A percentile compares a stretch with the other conserved stretches of the same genome.
phyloP scores from a whole-genome alignment of 2,113 vertebrate genomes.

The Panthera tigris region DNA sequence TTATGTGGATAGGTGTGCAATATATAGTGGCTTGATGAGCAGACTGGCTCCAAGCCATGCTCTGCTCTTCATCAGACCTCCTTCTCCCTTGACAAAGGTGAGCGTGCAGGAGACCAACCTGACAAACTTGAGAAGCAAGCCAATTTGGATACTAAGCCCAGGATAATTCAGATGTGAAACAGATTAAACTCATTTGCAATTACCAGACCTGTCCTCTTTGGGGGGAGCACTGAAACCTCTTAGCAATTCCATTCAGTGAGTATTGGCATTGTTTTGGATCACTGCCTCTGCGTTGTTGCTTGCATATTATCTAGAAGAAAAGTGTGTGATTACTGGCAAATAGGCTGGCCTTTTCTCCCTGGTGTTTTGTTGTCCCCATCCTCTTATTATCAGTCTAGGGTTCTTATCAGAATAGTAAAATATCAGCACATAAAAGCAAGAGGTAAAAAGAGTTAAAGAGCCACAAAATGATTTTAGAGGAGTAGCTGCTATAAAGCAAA shows the following conservation, averaged over 20 bases:
- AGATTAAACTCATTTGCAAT: conserved; percentile 69
- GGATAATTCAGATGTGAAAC: conserved; percentile 58
- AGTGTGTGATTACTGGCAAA: conserved; percentile 55
- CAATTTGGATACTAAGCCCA: conserved; percentile 3
- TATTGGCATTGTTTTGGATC: conserved; percentile 61
- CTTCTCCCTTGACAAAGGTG: background rate
- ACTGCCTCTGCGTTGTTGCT: conserved; percentile 1
- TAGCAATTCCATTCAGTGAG: conserved; percentile 40
- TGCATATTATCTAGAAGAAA: conserved; percentile 38
- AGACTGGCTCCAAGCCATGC: background rate
- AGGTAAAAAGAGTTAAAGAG: background rate
- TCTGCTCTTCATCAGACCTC: background rate
- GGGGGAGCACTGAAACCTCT: background rate
- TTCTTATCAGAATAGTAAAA: conserved; percentile 30
- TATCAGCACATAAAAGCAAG: background rate
- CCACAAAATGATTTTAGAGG: background rate
- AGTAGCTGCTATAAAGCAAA: background rate
- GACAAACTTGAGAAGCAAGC: background rate
- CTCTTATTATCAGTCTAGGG: background rate
- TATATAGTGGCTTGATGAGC: background rate
- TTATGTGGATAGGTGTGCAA: rapidly evolving
- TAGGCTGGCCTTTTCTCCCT: background rate
- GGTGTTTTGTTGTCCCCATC: background rate
- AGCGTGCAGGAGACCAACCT: background rate
- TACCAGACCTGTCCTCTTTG: conserved; percentile 41